phyloP scores from a whole-genome alignment of 2,888 invertebrate genomes.

The Liodrosophila aerea region DNA sequence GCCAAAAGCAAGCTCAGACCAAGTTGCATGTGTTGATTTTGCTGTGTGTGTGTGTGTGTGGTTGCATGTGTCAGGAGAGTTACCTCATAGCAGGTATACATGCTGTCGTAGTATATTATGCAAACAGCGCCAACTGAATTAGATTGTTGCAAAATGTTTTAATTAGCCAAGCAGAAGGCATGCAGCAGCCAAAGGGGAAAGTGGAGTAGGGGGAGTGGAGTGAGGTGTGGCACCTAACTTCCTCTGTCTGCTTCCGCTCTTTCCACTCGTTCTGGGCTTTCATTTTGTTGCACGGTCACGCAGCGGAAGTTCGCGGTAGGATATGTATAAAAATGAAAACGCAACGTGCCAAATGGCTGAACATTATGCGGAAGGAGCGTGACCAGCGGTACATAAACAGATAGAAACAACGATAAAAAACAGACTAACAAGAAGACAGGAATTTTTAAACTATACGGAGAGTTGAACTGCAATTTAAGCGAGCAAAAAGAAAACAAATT shows the following conservation, averaged over 20 bases:
- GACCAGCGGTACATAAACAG: conserved; percentile 10
- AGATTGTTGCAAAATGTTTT: conserved; percentile 60
- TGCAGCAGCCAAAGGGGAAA: too few relatives aligned
- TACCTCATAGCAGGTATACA: conserved; percentile 4
- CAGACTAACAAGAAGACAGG: background rate
- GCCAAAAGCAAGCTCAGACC: background rate
- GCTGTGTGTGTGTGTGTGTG: background rate
- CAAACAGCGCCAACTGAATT: conserved; percentile 29
- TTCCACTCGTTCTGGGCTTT: background rate
- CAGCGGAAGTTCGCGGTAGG: conserved; percentile 44
- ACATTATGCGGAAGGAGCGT: background rate
- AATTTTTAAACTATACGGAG: background rate
- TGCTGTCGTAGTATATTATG: conserved; percentile 21
- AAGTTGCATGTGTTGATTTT: background rate
- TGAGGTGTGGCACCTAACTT: too few relatives aligned
- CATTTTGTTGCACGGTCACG: conserved; percentile 43
- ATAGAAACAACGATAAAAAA: conserved; percentile 21
- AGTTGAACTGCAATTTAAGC: too few relatives aligned
- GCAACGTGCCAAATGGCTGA: conserved; percentile 33
- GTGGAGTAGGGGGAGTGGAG: too few relatives aligned
- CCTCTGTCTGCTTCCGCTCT: background rate
- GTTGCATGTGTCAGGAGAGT: background rate
- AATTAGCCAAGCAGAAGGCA: conserved; percentile 57
- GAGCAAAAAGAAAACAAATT: too few relatives aligned
- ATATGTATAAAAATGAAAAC: conserved; percentile 29